Conservation (phyloP, 2,797 vertebrate species). For the Cichlasoma orientale region DNA sequence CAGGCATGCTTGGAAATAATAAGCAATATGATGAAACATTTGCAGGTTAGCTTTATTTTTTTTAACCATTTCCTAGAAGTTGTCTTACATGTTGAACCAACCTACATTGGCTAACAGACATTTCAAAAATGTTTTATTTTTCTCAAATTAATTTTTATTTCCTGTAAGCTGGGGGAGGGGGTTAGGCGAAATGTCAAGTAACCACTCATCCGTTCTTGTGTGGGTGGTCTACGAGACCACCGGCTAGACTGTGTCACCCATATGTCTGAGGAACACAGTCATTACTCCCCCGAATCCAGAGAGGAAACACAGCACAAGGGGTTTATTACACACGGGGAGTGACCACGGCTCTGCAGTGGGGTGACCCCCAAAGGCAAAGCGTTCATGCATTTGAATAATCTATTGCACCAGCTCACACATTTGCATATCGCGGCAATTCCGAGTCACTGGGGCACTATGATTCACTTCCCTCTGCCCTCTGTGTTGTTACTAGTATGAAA, state of each 20-base stretch:
- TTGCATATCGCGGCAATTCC: slow-evolving; percentile 72
- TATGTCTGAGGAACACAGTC: slow-evolving; percentile 42
- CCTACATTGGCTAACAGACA: neutral
- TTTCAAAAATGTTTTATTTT: neutral
- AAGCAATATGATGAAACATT: neutral
- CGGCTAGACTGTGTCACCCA: slow-evolving; percentile 42
- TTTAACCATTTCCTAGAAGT: neutral
- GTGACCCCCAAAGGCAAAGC: slow-evolving; percentile 62
- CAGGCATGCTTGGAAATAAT: neutral
- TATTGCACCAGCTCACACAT: slow-evolving; percentile 64
- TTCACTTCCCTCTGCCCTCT: slow-evolving; percentile 62
- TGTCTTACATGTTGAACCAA: neutral
- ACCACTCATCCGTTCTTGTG: slow-evolving; percentile 22
- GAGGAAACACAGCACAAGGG: slow-evolving; percentile 29
- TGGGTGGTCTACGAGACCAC: slow-evolving; percentile 39
- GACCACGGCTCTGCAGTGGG: slow-evolving; percentile 49
- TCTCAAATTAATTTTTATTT: neutral
- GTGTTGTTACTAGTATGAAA: slow-evolving; percentile 52
- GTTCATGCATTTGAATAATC: slow-evolving; percentile 73
- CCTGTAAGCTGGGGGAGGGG: neutral
- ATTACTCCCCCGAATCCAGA: neutral
- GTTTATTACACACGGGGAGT: slow-evolving; percentile 61
- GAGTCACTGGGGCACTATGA: slow-evolving; percentile 69
- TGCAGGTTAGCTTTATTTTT: neutral
- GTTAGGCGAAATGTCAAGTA: slow-evolving; percentile 3